Conservation (phyloP, 1,140 invertebrate species). For the Drosophila carrolli region DNA sequence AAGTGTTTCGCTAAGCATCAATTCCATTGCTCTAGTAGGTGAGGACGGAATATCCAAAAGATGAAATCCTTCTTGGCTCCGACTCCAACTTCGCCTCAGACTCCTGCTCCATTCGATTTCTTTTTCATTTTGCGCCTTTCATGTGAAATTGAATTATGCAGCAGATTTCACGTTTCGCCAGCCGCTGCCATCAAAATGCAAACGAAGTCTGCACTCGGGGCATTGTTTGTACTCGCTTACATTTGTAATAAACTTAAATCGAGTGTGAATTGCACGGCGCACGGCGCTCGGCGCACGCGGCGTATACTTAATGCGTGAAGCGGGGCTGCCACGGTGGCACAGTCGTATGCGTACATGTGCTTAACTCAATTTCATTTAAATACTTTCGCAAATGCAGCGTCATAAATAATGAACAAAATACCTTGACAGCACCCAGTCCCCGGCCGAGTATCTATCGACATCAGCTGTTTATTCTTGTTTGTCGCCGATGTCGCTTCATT, state of each 20-base stretch:
- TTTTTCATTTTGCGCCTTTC: constrained; percentile 7
- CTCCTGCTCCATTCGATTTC: constrained; percentile 8
- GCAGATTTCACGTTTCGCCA: constrained; percentile 43
- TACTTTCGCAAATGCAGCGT: constrained; percentile 41
- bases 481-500: constrained; percentile 69
- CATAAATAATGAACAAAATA: constrained; percentile 77
- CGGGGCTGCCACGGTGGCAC: constrained; percentile 11
- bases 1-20: neutral
- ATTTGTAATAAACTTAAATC: constrained; percentile 62
- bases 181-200: constrained; percentile 49
- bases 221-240: constrained; percentile 49
- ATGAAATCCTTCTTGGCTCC: neutral
- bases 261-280: constrained; percentile 58
- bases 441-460: constrained; percentile 28
- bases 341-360: constrained; percentile 3
- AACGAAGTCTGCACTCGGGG: constrained; percentile 42
- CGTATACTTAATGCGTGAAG: constrained; percentile 43
- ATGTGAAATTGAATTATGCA: constrained; percentile 51
- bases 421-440: constrained; percentile 39
- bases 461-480: constrained; percentile 68
- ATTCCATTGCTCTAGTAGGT: neutral
- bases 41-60: neutral
- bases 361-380: constrained; percentile 59
- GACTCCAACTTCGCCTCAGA: neutral
- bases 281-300: constrained; percentile 33